Percentiles rank a stretch among this genome's conserved stretches.
Conservation (phyloP, 2,888 invertebrate species). For the Pyrrhia umbra region DNA sequence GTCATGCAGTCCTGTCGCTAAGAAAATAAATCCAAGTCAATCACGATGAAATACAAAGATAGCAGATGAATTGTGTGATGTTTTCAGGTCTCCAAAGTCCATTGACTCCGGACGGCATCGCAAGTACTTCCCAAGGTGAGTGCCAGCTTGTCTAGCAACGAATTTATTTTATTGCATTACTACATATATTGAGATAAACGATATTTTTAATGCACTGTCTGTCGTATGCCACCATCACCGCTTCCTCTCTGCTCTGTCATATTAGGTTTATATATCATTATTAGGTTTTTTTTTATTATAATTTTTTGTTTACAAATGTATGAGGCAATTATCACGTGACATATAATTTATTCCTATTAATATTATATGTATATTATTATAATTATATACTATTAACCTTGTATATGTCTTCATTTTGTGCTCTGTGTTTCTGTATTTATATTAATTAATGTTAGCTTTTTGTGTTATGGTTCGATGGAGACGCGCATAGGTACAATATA, state of each 20-base stretch:
- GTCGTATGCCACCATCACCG: slow-evolving; percentile 91
- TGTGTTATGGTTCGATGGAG: slow-evolving; percentile 89
- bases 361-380: slow-evolving; percentile 79
- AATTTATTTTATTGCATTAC: slow-evolving; percentile 89
- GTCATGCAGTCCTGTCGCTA: neutral
- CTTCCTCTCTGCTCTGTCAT: slow-evolving; percentile 91
- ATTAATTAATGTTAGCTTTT: slow-evolving; percentile 88
- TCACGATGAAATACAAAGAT: slow-evolving; percentile 16
- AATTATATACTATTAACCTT: slow-evolving; percentile 85
- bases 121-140: slow-evolving; percentile 97
- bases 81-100: slow-evolving; percentile 91
- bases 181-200: slow-evolving; percentile 89
- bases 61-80: slow-evolving; percentile 68
- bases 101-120: slow-evolving; percentile 93
- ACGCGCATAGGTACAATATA: slow-evolving; percentile 70
- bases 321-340: slow-evolving; percentile 90
- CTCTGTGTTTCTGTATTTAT: slow-evolving; percentile 88
- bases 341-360: slow-evolving; percentile 79
- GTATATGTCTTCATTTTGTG: slow-evolving; percentile 89
- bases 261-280: slow-evolving; percentile 89
- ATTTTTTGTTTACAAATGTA: slow-evolving; percentile 83
- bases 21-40: neutral
- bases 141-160: slow-evolving; percentile 88
- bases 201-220: slow-evolving; percentile 91
- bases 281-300: slow-evolving; percentile 81